A percentile compares a stretch with the other conserved stretches of the same genome.
phyloP scores from a whole-genome alignment of 2,797 vertebrate species.

The Pseudocheirus occidentalis region DNA sequence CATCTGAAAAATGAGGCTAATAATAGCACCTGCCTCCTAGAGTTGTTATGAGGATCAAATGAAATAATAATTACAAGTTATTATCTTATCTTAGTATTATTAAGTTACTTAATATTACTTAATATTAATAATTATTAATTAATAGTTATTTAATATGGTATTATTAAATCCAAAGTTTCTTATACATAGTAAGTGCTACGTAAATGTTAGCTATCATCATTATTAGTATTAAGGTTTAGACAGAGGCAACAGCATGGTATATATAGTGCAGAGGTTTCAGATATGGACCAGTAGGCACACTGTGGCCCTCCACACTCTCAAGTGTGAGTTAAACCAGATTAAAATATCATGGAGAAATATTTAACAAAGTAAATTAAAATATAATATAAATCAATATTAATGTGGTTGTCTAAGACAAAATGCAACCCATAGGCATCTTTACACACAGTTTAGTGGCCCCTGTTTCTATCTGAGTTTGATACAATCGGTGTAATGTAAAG shows the following conservation, averaged over 20 bases:
- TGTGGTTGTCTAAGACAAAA: too few relatives aligned
- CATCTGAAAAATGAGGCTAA: not conserved
- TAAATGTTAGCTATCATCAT: not conserved
- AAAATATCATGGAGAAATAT: not conserved
- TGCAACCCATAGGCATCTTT: too few relatives aligned
- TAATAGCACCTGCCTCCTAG: not conserved
- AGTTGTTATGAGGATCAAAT: not conserved
- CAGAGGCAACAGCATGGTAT: not conserved
- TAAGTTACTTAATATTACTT: too few relatives aligned
- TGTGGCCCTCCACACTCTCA: not conserved
- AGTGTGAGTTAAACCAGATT: not conserved
- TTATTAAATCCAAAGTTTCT: not conserved
- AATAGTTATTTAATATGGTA: too few relatives aligned
- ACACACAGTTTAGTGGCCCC: too few relatives aligned
- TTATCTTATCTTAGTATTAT: not conserved
- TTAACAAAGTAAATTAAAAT: not conserved
- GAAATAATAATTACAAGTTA: not conserved
- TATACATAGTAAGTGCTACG: not conserved
- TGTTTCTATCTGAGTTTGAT: too few relatives aligned
- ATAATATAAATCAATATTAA: not conserved
- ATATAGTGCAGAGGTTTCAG: not conserved
- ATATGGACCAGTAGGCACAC: not conserved
- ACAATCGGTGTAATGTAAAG: not conserved
- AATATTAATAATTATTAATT: too few relatives aligned
- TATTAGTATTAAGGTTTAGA: not conserved